Evolutionary conservation across 2,113 vertebrate species (phyloP), one percentile per base, ranked within the genome.

Genomic region (Aldabrachelys gigantea): DNA sequence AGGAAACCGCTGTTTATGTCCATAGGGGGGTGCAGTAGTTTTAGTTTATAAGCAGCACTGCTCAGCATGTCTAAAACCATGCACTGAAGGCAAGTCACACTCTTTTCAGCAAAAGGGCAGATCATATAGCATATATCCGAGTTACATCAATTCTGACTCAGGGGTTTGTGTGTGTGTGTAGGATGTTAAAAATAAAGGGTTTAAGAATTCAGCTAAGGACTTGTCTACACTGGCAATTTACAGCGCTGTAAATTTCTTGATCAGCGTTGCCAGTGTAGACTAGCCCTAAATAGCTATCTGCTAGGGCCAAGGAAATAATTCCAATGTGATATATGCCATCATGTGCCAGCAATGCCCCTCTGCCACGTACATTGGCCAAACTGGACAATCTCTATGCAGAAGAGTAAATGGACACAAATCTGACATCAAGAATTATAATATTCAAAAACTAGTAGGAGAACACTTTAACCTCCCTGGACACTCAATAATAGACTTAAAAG

Each of bases 241-340:
- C 53, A 54, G 53, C 3, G 8, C 53, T 54, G 53, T 5, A 22
- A 54, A 21, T 54, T 54, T 54, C 53, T 54, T 16, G 2, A 21
- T 54, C 53, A 22, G 53, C 7, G 8, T 54, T 54, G 21, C 21
- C 53, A 54, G 8, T 22, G 53, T 54, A 54, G 53, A 54, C 53
- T 54, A 54, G 53, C 19, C 53, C 53, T 54, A 54, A 87, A 87
- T 13, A 81, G 81, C 79, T 93, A 81, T 81, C 93, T 96, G 94
- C 92, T 35, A 80, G 7, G 22, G 31, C 57, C 13, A 11, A 12
- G 21, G 0, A 35, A 65, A 82, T 85, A 82, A 53, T 54, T 53
- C 52, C 17, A 19, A 19, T 53, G 52, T 19, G 52, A 53, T 19
- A 19, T 53, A 19, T 19, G 52, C 52, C 17, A 53, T 53, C 17